phyloP scores from a whole-genome alignment of 1,140 invertebrate genomes.

The Halyomorpha halys region DNA sequence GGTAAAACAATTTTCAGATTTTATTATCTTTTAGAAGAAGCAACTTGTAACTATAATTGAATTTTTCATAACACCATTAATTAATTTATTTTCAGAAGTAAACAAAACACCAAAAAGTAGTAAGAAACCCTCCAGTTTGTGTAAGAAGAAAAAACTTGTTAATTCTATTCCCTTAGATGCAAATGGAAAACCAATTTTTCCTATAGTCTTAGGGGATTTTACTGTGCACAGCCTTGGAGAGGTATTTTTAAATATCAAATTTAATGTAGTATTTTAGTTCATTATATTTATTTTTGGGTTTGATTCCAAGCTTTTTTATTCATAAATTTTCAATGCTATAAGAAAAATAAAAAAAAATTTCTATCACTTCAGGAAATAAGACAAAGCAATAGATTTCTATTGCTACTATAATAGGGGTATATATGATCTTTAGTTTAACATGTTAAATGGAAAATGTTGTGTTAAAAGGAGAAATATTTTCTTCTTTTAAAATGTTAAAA shows the following conservation, averaged over 20 bases:
- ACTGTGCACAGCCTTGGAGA: constrained; percentile 70
- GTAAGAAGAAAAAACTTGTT: constrained; percentile 42
- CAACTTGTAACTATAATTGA: not conserved
- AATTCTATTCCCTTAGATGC: constrained; percentile 55
- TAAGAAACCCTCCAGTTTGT: constrained; percentile 32
- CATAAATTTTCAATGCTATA: too few relatives aligned
- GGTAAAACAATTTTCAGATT: not conserved
- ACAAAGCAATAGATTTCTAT: too few relatives aligned
- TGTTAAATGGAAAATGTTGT: too few relatives aligned
- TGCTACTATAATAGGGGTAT: too few relatives aligned
- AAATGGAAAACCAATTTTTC: constrained; percentile 59
- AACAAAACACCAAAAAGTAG: constrained; percentile 30
- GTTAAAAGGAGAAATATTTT: too few relatives aligned
- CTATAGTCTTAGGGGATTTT: constrained; percentile 57
- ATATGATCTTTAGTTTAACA: too few relatives aligned
- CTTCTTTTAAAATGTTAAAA: too few relatives aligned
- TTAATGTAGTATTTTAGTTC: too few relatives aligned
- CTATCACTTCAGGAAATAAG: too few relatives aligned
- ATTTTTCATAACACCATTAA: not conserved
- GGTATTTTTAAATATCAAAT: constrained; percentile 37
- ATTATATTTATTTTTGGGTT: too few relatives aligned
- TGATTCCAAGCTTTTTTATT: too few relatives aligned
- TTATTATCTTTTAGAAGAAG: not conserved
- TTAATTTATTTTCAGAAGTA: constrained; percentile 20
- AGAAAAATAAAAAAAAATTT: too few relatives aligned